Conservation (phyloP, 2,888 invertebrate genomes). For the Drosophila helvetica region DNA sequence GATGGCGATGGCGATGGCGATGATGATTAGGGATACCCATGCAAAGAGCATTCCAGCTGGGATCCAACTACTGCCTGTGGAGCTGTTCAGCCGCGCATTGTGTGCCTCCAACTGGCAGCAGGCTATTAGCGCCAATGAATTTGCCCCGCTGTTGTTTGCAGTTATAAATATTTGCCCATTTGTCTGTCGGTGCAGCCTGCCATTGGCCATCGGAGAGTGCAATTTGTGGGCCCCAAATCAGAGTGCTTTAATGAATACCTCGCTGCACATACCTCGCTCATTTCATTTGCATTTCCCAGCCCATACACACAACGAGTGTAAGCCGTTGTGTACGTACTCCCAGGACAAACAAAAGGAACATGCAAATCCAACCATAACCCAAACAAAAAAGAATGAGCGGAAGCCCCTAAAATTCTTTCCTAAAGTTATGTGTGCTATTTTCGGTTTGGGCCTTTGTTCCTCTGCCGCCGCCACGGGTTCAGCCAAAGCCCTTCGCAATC, state of each 20-base stretch:
- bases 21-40: conserved; percentile 22
- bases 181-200: conserved; percentile 19
- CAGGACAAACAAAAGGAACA: conserved; percentile 22
- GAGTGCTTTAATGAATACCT: conserved; percentile 56
- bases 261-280: conserved; percentile 26
- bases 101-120: conserved; percentile 10
- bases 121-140: conserved; percentile 66
- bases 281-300: conserved; percentile 44
- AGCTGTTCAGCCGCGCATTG: conserved; percentile 40
- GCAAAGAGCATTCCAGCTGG: conserved; percentile 39
- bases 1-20: too few relatives aligned
- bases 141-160: conserved; percentile 47
- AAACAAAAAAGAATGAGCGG: neutral
- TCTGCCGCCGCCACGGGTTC: conserved; percentile 16
- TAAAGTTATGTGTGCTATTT: conserved; percentile 54
- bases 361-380: conserved; percentile 5
- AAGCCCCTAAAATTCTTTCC: conserved; percentile 32
- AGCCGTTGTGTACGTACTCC: neutral
- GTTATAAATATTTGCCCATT: conserved; percentile 48
- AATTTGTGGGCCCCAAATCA: conserved; percentile 55
- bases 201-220: conserved; percentile 46
- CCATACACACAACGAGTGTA: conserved; percentile 1
- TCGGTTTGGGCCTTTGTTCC: conserved; percentile 24
- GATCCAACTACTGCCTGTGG: conserved; percentile 43
- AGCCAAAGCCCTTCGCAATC: conserved; percentile 40